Evolutionary conservation across 2,113 vertebrate genomes (phyloP).

Genomic region (Uropsilus gracilis): DNA sequence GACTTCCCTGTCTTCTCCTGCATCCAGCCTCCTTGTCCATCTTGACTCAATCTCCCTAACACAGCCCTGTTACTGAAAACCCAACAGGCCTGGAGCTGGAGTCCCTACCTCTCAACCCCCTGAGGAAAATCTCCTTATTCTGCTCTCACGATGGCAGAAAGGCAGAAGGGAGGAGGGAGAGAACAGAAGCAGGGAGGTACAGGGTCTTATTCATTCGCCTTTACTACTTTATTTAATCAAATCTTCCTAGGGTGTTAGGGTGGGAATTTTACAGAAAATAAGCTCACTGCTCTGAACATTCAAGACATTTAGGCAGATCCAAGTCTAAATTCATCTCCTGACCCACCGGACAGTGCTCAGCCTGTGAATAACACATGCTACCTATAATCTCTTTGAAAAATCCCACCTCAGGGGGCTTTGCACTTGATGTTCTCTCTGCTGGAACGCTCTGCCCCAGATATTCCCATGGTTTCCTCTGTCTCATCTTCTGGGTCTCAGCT

Average conservation of each 20-base stretch:
- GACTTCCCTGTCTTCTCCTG: neutral
- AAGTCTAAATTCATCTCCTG: slow-evolving; percentile 69
- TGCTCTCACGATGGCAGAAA: neutral
- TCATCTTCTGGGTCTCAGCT: slow-evolving; percentile 66
- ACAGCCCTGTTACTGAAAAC: neutral
- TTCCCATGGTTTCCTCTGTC: slow-evolving; percentile 68
- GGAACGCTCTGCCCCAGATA: slow-evolving; percentile 80
- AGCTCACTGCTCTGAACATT: slow-evolving; percentile 59
- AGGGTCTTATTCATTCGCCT: neutral
- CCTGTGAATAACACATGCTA: slow-evolving; percentile 65
- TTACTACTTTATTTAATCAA: slow-evolving; percentile 58
- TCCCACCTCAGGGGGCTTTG: slow-evolving; percentile 79
- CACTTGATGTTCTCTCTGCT: slow-evolving; percentile 75
- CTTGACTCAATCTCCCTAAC: neutral
- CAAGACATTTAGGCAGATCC: slow-evolving; percentile 32
- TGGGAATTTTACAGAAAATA: slow-evolving; percentile 57
- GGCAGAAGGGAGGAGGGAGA: neutral
- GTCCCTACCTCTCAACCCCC: neutral
- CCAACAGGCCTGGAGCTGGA: neutral
- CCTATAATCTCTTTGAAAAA: slow-evolving; percentile 76
- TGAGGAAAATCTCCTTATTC: neutral
- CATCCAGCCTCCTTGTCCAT: neutral
- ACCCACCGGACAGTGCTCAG: slow-evolving; percentile 36
- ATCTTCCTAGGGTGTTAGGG: slow-evolving; percentile 16
- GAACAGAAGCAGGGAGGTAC: neutral